phyloP scores from a whole-genome alignment of 1,140 invertebrate genomes.

The Drosophila melanica region DNA sequence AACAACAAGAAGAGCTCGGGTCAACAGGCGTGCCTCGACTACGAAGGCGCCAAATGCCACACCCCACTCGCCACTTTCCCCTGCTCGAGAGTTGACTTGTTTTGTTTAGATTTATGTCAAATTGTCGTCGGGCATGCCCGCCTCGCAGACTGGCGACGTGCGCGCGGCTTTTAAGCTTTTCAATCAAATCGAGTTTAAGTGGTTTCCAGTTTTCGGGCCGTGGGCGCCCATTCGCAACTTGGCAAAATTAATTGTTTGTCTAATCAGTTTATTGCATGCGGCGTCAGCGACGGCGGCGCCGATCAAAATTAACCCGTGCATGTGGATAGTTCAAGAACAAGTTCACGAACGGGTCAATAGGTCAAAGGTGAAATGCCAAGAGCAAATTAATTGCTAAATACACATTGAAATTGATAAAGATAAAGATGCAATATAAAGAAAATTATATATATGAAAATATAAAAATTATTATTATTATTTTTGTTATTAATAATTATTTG shows the following conservation, averaged over 20 bases:
- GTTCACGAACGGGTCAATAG: slow-evolving; percentile 31
- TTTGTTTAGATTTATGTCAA: slow-evolving; percentile 82
- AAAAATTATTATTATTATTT: too few relatives aligned
- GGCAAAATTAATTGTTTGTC: slow-evolving; percentile 76
- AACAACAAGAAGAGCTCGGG: slow-evolving; percentile 44
- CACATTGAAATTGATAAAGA: background rate
- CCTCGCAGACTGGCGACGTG: slow-evolving; percentile 4
- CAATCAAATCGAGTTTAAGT: slow-evolving; percentile 78
- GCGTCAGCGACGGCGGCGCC: background rate
- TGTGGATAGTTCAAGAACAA: slow-evolving; percentile 16
- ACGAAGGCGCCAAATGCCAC: slow-evolving; percentile 1
- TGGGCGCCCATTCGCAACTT: slow-evolving; percentile 58
- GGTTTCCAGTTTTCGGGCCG: slow-evolving; percentile 58
- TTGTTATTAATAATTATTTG: too few relatives aligned
- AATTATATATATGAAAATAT: too few relatives aligned
- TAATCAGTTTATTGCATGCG: slow-evolving; percentile 76
- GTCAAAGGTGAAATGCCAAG: slow-evolving; percentile 19
- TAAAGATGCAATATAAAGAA: background rate
- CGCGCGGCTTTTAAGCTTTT: slow-evolving; percentile 70
- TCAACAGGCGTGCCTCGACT: slow-evolving; percentile 52
- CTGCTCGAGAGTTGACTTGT: slow-evolving; percentile 51
- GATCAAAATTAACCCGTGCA: slow-evolving; percentile 23
- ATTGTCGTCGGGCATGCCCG: slow-evolving; percentile 61
- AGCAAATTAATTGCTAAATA: background rate
- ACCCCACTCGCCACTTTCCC: background rate